phyloP scores from a whole-genome alignment of 2,113 vertebrate genomes.

The Strigops habroptila region DNA sequence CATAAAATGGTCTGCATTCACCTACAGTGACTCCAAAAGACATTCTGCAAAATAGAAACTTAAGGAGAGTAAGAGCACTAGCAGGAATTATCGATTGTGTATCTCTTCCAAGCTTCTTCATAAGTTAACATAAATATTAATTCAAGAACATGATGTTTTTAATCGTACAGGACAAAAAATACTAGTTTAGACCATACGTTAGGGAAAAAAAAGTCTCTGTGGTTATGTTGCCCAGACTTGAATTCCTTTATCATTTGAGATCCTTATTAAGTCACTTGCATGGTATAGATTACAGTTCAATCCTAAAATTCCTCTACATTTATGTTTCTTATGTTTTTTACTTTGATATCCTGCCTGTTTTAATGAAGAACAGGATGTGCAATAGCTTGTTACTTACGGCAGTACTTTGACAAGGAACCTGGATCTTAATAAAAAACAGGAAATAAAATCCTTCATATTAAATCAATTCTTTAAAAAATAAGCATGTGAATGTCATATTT shows the following conservation, averaged over 20 bases:
- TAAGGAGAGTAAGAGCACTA: neutral
- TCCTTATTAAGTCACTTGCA: constrained; percentile 67
- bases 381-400: constrained; percentile 60
- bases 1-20: neutral
- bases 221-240: constrained; percentile 41
- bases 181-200: neutral
- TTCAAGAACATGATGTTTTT: constrained; percentile 22
- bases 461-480: constrained; percentile 75
- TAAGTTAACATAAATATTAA: constrained; percentile 3
- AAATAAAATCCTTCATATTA: constrained; percentile 79
- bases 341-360: constrained; percentile 70
- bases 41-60: neutral
- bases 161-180: neutral
- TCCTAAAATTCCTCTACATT: constrained; percentile 67
- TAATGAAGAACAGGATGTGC: constrained; percentile 69
- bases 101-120: neutral
- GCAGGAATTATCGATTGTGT: neutral
- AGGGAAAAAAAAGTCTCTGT: neutral
- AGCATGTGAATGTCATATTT: constrained; percentile 77
- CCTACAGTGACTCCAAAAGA: neutral
- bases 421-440: constrained; percentile 75
- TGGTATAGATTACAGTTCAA: constrained; percentile 67
- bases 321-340: constrained; percentile 66
- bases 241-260: constrained; percentile 66
- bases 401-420: constrained; percentile 63